Evolutionary conservation across 2,113 vertebrate genomes (phyloP).

Genomic region (Stomatorhinus ivindoensis): DNA sequence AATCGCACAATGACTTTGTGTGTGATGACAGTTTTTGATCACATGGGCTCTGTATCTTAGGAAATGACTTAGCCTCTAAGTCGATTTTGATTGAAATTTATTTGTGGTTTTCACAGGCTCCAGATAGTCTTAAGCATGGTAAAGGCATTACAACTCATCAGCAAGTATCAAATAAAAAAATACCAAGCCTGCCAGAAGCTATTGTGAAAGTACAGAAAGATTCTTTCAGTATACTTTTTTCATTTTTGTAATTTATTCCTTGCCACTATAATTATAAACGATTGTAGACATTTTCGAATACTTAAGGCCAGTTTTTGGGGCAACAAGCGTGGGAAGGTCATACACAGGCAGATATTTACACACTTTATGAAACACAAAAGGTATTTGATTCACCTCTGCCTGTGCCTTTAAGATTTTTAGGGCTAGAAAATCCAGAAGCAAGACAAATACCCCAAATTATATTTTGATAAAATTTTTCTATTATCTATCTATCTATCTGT

Average conservation of each 20-base stretch:
- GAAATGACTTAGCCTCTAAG: not conserved
- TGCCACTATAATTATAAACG: not conserved
- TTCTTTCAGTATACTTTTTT: not conserved
- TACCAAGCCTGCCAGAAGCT: not conserved
- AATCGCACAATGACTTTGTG: not conserved
- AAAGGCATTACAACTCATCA: conserved; percentile 5
- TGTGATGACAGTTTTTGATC: not conserved
- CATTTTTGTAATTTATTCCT: conserved; percentile 5
- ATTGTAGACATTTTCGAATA: not conserved
- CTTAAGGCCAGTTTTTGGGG: not conserved
- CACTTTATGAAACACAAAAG: not conserved
- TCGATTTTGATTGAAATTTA: conserved; percentile 8
- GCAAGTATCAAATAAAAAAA: conserved; percentile 14
- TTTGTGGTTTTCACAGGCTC: conserved; percentile 4
- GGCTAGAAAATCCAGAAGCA: not conserved
- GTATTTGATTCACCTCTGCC: not conserved
- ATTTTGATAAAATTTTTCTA: not conserved
- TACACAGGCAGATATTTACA: not conserved
- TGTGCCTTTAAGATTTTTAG: not conserved
- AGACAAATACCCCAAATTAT: not conserved
- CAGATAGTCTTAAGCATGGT: not conserved
- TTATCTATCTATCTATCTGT: not conserved
- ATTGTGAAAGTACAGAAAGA: conserved; percentile 1
- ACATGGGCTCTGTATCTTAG: not conserved
- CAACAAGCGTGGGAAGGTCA: not conserved